Evolutionary conservation across 2,797 vertebrate genomes (phyloP).

Genomic region (Semaprochilodus insignis): DNA sequence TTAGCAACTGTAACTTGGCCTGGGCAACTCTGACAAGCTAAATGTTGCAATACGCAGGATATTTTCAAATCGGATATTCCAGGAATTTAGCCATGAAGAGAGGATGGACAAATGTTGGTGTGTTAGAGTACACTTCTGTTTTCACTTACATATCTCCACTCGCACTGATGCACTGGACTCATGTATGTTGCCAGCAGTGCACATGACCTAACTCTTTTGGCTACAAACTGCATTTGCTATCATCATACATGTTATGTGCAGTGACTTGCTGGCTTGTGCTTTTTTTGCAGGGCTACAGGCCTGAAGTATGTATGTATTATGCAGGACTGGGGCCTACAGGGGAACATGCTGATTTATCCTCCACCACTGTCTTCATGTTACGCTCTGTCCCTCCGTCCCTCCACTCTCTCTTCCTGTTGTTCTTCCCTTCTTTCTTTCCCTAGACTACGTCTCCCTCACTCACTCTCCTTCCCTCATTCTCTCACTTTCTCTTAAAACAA

Average conservation of each 20-base stretch:
- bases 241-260: background rate
- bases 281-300: background rate
- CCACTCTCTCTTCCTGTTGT: slow-evolving; percentile 83
- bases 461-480: background rate
- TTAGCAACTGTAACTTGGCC: no score
- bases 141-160: no score
- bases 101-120: no score
- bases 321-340: background rate
- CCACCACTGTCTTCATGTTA: slow-evolving; percentile 79
- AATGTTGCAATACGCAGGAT: no score
- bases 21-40: no score
- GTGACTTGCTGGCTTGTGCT: slow-evolving; percentile 77
- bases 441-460: slow-evolving; percentile 55
- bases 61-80: no score
- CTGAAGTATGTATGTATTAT: slow-evolving; percentile 51
- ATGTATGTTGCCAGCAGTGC: no score
- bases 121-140: no score
- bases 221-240: no score
- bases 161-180: no score
- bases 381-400: slow-evolving; percentile 70
- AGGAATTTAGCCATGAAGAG: no score
- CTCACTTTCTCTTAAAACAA: slow-evolving; percentile 36
- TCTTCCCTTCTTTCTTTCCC: slow-evolving; percentile 81
- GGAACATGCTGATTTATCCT: slow-evolving; percentile 80
- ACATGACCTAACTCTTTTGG: no score